These are phyloP conservation scores for Druceiella hillmani DNA, from an alignment of 2,888 invertebrate genomes.

Conservation along the genomic window DNA sequence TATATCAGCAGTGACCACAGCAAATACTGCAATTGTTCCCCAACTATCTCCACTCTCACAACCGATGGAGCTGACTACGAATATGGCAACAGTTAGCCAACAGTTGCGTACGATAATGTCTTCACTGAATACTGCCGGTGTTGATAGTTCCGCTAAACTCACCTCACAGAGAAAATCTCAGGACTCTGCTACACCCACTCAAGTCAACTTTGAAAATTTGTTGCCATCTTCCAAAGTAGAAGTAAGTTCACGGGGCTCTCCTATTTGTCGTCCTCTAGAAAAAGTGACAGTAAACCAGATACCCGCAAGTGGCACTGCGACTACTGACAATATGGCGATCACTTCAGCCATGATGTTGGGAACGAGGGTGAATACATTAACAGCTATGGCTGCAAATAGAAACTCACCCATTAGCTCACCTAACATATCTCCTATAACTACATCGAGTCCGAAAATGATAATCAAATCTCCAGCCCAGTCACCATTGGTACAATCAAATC, in stretches of 20 bases:
- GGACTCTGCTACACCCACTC: conserved; percentile 41
- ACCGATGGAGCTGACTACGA: conserved; percentile 65
- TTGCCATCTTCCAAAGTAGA: conserved; percentile 49
- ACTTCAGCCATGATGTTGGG: conserved; percentile 40
- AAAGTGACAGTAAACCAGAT: conserved; percentile 29
- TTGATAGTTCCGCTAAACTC: conserved; percentile 39
- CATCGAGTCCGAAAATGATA: conserved; percentile 31
- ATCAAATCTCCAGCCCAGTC: conserved; percentile 46
- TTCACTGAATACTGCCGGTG: conserved; percentile 55
- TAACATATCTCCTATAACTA: conserved; percentile 38
- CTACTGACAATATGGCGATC: conserved; percentile 34
- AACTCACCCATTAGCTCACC: conserved; percentile 47
- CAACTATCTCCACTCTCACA: conserved; percentile 68
- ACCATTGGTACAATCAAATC: conserved; percentile 36
- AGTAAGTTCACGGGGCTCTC: conserved; percentile 37
- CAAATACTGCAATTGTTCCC: conserved; percentile 56
- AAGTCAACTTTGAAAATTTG: conserved; percentile 49
- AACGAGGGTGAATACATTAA: conserved; percentile 39
- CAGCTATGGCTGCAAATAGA: conserved; percentile 37
- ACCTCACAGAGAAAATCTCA: conserved; percentile 44
- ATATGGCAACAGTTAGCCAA: conserved; percentile 66
- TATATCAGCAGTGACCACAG: conserved; percentile 27
- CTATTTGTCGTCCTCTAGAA: conserved; percentile 34
- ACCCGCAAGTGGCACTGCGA: conserved; percentile 27
- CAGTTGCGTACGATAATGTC: conserved; percentile 63